Conservation (phyloP, 2,113 vertebrate species). For the Spheniscus mendiculus region DNA sequence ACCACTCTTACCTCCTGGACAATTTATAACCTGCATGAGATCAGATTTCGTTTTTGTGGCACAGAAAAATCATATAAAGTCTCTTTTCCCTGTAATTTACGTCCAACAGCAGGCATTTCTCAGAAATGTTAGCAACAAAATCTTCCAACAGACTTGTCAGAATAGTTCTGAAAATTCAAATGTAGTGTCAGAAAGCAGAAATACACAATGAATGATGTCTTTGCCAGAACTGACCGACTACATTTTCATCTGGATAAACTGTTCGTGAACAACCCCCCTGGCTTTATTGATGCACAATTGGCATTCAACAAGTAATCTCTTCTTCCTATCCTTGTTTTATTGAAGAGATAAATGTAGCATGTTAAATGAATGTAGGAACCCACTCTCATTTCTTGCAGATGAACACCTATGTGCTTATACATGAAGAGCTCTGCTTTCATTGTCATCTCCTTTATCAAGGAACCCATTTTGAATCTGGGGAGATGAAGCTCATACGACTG, state of each 20-base stretch:
- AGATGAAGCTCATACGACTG: conserved; percentile 15
- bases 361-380: neutral
- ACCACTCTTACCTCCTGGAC: conserved; percentile 25
- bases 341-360: neutral
- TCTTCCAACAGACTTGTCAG: conserved; percentile 8
- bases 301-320: conserved; percentile 15
- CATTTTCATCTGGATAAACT: conserved; percentile 26
- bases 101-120: neutral
- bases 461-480: conserved; percentile 19
- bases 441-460: conserved; percentile 21
- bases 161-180: conserved; percentile 29
- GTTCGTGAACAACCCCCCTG: neutral
- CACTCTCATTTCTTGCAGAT: neutral
- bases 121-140: neutral
- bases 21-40: conserved; percentile 38
- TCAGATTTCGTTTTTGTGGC: conserved; percentile 13
- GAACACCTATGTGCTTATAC: neutral
- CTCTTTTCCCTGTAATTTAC: neutral
- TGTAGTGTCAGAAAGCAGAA: neutral
- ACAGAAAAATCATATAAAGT: neutral
- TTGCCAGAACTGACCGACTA: neutral
- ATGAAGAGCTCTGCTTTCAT: neutral
- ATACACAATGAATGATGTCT: neutral
- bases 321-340: neutral
- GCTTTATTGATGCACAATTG: neutral